Evolutionary conservation across 2,888 invertebrate species (phyloP), one percentile per base, ranked within the genome.

Genomic region (Maniola hyperantus): DNA sequence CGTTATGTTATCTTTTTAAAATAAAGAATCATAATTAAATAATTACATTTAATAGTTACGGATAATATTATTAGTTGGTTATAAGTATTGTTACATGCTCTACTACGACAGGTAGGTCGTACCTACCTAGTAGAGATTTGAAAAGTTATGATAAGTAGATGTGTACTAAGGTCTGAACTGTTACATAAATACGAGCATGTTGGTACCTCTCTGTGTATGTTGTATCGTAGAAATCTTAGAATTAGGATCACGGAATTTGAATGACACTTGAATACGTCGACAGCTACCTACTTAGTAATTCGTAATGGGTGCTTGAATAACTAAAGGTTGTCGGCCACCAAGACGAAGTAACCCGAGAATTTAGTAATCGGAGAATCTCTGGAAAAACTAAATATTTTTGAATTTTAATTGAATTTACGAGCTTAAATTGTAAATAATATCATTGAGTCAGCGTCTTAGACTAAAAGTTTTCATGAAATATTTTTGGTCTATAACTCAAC

Each of bases 241-340:
- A 71, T 71, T 69, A 69, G 60, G 50, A 71, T 73, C 73, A 72
- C 73, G 73, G 67, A 70, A 67, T 72, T 72, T 64, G 64, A 72
- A 71, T 72, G 69, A 68, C 65, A 73, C 69, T 68, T 68, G 72
- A 71, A 72, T 68, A 73, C 66, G 63, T 68, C 53, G 65, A 65
- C 67, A 63, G 66, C 61, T 71, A 71, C 48, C 50, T 51, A 51
- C 68, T 72, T 72, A 72, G 68, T 69, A 68, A 73, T 73, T 73
- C 73, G 66, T 70, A 69, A 73, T 70, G 72, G 65, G 70, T 72
- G 59, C 70, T 66, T 68, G 57, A 61, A 59, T 69, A 48, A 48
- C 48, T 48, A 72, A 71, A 73, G 70, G 72, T 73, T 70, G 69
- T 66, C 66, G 70, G 69, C 70, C 72, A 72, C 69, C 64, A 67